Evolutionary conservation across 2,888 invertebrate species (phyloP), one percentile per base, ranked within the genome.

Genomic region (Patella depressa): DNA sequence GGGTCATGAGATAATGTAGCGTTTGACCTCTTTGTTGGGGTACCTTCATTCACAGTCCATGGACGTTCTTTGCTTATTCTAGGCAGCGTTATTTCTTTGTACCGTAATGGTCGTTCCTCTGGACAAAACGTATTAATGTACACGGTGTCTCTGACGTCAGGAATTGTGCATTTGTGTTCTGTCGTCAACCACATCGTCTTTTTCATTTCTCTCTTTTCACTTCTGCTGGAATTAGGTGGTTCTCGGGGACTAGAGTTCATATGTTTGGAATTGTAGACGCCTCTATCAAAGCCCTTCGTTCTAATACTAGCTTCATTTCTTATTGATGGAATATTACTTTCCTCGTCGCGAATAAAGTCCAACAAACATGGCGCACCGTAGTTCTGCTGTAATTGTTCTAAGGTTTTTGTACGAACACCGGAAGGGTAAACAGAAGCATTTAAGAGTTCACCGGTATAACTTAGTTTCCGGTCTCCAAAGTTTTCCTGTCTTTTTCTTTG

Each of bases 111-210:
- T 53, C 81, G 59, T 45, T 81, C 81, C 19, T 73, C 79, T 57
- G 81, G 78, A 54, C 74, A 81, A 65, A 77, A 81, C 9, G 79
- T 79, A 74, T 81, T 79, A 72, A 81, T 78, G 70, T 81, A 81
- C 73, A 79, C 29, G 24, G 79, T 75, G 72, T 79, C 81, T 14
- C 81, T 72, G 71, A 81, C 76, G 71, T 81, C 81, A 34, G n/a
- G 55, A 3, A 45, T 65, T 12, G 19, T 29, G 45, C 74, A 55
- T 55, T 53, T 77, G 45, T 71, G 59, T 15, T 72, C 72, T 15
- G 71, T 59, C 53, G 65, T 65, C 12, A 65, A 19, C 65, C 65
- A 65, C 45, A 45, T 45, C 45, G 45, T 45, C 45, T 45, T 45
- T 45, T 45, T 45, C 45, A 45, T 45, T 19, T 19, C n/a, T 12